A percentile compares a stretch with the other conserved stretches of the same genome.
phyloP scores from a whole-genome alignment of 2,113 vertebrate genomes.

The Sciurus niger region DNA sequence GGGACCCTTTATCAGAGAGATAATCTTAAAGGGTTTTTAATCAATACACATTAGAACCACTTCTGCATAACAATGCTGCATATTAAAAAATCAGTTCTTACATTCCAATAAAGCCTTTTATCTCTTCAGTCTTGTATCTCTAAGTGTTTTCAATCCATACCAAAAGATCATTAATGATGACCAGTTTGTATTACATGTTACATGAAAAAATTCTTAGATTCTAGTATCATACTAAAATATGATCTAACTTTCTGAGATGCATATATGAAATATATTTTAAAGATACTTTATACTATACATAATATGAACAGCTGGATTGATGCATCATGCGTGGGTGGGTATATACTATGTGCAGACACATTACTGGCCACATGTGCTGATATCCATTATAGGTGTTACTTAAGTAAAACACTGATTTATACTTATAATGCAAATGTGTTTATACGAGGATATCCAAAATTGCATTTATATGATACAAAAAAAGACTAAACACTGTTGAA shows the following conservation, averaged over 20 bases:
- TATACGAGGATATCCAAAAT: not conserved
- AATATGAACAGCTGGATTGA: not conserved
- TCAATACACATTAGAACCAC: constrained; percentile 66
- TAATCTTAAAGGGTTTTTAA: constrained; percentile 61
- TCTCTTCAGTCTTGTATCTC: constrained; percentile 77
- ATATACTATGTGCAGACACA: not conserved
- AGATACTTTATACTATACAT: not conserved
- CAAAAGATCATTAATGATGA: constrained; percentile 64
- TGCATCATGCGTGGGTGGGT: not conserved
- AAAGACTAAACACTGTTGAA: not conserved
- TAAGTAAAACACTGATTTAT: not conserved
- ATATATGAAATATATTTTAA: constrained; percentile 20
- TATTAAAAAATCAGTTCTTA: constrained; percentile 79
- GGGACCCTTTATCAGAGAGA: constrained; percentile 57
- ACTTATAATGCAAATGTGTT: not conserved
- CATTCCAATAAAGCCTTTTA: constrained; percentile 78
- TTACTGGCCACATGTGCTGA: not conserved
- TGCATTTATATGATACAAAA: not conserved
- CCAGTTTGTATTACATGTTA: constrained; percentile 20
- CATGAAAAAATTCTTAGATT: constrained; percentile 17
- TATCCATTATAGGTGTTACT: not conserved
- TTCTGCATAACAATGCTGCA: constrained; percentile 63
- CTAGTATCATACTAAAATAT: not conserved
- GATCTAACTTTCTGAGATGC: constrained; percentile 45
- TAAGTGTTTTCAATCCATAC: constrained; percentile 65